Evolutionary conservation across 2,797 vertebrate species (phyloP), one percentile per base, ranked within the genome.

Genomic region (Galago senegalensis): DNA sequence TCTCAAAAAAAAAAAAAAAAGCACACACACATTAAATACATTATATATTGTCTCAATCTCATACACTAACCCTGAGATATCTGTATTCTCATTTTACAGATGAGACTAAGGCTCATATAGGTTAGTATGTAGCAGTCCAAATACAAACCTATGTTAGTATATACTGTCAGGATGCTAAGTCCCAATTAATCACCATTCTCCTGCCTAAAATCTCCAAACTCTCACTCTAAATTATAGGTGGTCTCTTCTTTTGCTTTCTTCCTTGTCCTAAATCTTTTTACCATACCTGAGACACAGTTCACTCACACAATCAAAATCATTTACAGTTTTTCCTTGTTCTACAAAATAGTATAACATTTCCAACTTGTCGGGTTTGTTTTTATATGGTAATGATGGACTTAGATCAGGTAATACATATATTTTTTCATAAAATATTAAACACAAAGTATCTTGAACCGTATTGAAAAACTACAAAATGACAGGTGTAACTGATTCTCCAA

Each of bases 391-490:
- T 43, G 60, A 56, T 43, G 11, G 8, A 11, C 9, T 25, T 72
- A 65, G 43, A 58, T 72, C 17, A 89, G 21, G 53, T 73, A 79
- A 63, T 31, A 3, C 37, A 27, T n/a, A 34, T 18, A 67, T 56
- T 85, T 77, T 73, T 80, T 49, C 40, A 21, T 94, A 23, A 89
- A 89, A 56, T n/a, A 43, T 89, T 95, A 63, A 91, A 37, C 7
- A 70, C 4, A 85, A 34, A 67, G 43, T 65, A 77, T 69, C 7
- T 37, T 90, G 69, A 90, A 76, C 25, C 56, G 3, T 29, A 3
- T 9, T 80, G 49, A 80, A 29, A 94, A 29, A 94, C 7, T 27
- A 7, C 11, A 61, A 70, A 79, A n/a, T n/a, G 72, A 79, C 21
- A 37, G 49, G 31, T 9, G 49, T 7, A 85, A 53, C 8, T 83